Percentiles rank a stretch among this genome's conserved stretches.
phyloP scores from a whole-genome alignment of 2,888 invertebrate species.

The Latrodectus hesperus region DNA sequence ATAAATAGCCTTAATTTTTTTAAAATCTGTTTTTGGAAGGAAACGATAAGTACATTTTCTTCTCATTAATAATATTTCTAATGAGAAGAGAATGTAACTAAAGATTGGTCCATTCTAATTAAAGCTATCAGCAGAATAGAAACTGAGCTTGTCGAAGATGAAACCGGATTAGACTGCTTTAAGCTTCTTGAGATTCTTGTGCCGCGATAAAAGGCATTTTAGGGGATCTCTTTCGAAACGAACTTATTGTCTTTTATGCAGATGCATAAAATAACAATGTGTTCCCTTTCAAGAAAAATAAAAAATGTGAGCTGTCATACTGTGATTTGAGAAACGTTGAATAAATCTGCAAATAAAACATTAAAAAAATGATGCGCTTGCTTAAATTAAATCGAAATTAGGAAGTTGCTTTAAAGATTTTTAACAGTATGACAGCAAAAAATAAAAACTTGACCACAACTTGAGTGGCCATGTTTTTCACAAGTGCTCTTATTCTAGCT shows the following conservation, averaged over 20 bases:
- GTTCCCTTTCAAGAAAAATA: conserved; percentile 31
- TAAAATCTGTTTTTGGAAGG: too few species aligned
- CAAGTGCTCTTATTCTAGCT: conserved; percentile 66
- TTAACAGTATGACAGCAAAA: conserved; percentile 37
- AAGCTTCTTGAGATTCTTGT: conserved; percentile 32
- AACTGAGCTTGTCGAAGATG: neutral
- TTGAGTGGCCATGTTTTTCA: conserved; percentile 54
- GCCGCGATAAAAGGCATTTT: conserved; percentile 45
- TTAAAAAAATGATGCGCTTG: neutral
- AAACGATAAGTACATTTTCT: too few species aligned
- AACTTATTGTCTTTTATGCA: conserved; percentile 52
- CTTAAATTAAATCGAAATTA: neutral
- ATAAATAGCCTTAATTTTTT: too few species aligned
- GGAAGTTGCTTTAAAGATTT: neutral
- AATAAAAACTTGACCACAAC: conserved; percentile 48
- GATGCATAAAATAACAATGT: conserved; percentile 36
- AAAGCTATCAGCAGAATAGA: too few species aligned
- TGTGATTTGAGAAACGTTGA: neutral
- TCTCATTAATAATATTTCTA: too few species aligned
- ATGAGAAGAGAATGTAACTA: too few species aligned
- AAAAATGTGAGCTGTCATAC: conserved; percentile 44
- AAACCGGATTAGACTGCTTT: conserved; percentile 37
- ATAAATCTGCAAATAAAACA: neutral
- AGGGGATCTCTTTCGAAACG: conserved; percentile 54
- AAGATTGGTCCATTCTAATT: too few species aligned